Percentiles rank a stretch among this genome's conserved stretches.
Conservation (phyloP, 2,113 vertebrate species). For the Vanacampus margaritifer region DNA sequence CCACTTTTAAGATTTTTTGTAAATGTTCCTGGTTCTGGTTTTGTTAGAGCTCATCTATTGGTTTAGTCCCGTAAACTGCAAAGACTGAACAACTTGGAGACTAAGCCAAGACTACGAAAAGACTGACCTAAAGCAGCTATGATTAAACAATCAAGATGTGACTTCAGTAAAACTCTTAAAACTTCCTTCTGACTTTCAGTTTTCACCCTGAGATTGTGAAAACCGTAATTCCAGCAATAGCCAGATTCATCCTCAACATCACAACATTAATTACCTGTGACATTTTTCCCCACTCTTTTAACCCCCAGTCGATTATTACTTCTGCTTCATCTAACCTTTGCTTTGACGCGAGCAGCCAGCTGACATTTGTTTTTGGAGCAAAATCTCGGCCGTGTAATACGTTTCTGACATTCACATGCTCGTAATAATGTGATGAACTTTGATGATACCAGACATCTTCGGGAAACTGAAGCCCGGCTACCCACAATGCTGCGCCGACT, state of each 20-base stretch:
- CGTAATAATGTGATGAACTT: slow-evolving; percentile 1
- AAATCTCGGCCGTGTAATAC: not conserved
- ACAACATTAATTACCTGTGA: not conserved
- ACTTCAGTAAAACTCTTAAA: no score
- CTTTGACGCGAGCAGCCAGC: slow-evolving; percentile 4
- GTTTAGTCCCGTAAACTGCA: no score
- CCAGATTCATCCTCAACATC: not conserved
- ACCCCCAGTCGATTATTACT: not conserved
- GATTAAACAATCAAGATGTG: no score
- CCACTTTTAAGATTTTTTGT: no score
- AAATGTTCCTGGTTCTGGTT: no score
- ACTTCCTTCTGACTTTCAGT: no score
- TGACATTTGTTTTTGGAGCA: not conserved
- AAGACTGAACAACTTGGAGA: no score
- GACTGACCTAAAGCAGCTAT: no score
- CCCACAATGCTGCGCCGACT: slow-evolving; percentile 10
- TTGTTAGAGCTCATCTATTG: no score
- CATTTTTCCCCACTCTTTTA: not conserved
- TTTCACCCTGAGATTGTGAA: no score
- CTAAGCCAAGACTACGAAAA: no score
- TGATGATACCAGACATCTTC: not conserved
- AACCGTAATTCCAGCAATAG: not conserved
- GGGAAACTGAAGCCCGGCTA: slow-evolving; percentile 9
- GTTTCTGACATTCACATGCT: not conserved
- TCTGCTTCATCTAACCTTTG: slow-evolving; percentile 1